Conservation (phyloP, 2,113 vertebrate species). For the Lophius piscatorius region DNA sequence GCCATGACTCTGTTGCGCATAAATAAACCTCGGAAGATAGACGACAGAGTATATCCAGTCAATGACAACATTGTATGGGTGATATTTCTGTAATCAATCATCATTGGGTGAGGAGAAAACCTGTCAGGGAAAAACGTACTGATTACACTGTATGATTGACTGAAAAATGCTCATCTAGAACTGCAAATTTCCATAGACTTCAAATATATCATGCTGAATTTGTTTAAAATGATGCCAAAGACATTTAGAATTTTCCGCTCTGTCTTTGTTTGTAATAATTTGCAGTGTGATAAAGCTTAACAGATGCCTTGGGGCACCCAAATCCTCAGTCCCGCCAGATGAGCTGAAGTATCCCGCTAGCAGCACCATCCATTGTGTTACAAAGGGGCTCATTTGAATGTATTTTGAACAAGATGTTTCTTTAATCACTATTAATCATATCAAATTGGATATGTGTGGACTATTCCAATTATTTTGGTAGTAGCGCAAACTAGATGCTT, state of each 20-base stretch:
- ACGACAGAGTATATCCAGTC: no score
- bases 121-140: no score
- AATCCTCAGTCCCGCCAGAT: not conserved
- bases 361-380: not conserved
- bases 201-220: no score
- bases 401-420: not conserved
- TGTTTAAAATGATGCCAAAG: not conserved
- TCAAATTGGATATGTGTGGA: not conserved
- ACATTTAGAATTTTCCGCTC: not conserved
- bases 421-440: not conserved
- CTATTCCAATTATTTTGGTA: not conserved
- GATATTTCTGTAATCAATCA: not conserved
- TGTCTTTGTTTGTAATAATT: constrained; percentile 2
- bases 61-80: no score
- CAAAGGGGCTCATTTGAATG: not conserved
- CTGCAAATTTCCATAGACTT: no score
- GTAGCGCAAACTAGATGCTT: not conserved
- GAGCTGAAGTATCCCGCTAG: not conserved
- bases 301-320: not conserved
- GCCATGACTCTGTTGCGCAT: constrained; percentile 8
- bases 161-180: no score
- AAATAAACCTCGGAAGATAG: constrained; percentile 33
- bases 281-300: not conserved
- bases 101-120: no score
- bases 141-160: no score